A percentile compares a stretch with the other conserved stretches of the same genome.
Conservation (phyloP, 2,797 vertebrate species). For the Merluccius polli region DNA sequence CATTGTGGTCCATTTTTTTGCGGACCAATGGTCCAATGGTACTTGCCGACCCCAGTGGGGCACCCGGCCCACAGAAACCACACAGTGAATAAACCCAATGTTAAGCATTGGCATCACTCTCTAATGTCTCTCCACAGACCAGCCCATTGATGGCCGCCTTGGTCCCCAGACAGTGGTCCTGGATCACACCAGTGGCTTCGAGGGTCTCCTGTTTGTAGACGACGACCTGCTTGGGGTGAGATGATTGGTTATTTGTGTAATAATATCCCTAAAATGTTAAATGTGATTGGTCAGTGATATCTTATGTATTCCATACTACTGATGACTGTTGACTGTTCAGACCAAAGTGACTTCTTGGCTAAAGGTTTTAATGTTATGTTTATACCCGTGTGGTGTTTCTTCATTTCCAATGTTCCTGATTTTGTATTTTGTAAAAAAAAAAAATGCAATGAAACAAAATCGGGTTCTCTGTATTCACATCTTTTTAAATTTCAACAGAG, state of each 20-base stretch:
- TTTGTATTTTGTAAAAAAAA: constrained; percentile 2
- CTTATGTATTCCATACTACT: too few species aligned
- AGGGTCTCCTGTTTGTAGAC: constrained; percentile 92
- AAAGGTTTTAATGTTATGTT: background rate
- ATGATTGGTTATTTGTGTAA: background rate
- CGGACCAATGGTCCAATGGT: background rate
- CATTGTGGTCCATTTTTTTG: background rate
- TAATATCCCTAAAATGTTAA: background rate
- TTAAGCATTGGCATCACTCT: background rate
- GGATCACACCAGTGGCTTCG: constrained; percentile 96
- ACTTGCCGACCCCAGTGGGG: background rate
- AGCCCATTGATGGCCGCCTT: constrained; percentile 80
- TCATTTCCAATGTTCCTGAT: background rate
- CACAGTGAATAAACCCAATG: too few species aligned
- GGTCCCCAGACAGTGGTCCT: constrained; percentile 89
- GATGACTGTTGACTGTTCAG: background rate
- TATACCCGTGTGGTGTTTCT: background rate
- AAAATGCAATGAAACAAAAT: background rate
- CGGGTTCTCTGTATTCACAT: background rate
- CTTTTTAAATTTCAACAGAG: too few species aligned
- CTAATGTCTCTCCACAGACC: constrained; percentile 63
- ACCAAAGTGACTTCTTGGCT: background rate
- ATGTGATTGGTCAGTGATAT: too few species aligned
- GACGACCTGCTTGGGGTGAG: constrained; percentile 95
- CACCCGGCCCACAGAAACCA: background rate